These are phyloP conservation scores for Columbina picui DNA, from an alignment of 2,113 vertebrate species.

Conservation along the genomic window DNA sequence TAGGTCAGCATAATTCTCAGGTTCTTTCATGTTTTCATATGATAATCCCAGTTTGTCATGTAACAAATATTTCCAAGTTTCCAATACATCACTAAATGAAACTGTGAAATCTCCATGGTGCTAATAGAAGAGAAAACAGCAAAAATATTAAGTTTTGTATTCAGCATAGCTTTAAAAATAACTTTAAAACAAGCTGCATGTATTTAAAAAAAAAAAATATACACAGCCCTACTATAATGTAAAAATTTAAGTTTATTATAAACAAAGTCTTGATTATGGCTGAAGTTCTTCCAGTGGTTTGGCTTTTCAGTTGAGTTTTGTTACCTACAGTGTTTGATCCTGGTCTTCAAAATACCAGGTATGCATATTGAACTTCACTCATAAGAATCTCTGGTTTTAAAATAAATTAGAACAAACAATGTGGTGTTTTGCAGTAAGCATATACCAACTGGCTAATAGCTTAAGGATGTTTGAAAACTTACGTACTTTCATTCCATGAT, in stretches of 20 bases:
- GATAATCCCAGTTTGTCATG: constrained; percentile 86
- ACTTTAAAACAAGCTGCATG: neutral
- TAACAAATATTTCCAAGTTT: constrained; percentile 89
- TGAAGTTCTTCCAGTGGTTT: neutral
- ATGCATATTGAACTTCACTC: neutral
- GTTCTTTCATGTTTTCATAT: constrained; percentile 59
- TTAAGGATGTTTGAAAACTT: constrained; percentile 66
- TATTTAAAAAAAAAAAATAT: too few species aligned
- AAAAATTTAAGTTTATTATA: neutral
- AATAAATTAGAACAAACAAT: neutral
- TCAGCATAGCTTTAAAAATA: neutral
- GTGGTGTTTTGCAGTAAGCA: constrained; percentile 57
- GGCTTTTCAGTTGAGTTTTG: neutral
- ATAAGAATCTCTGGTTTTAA: constrained; percentile 33
- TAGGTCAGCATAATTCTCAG: constrained; percentile 83
- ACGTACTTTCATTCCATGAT: constrained; percentile 38
- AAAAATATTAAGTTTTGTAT: neutral
- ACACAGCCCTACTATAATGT: neutral
- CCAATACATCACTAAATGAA: constrained; percentile 87
- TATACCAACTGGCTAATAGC: constrained; percentile 48
- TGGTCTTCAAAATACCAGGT: neutral
- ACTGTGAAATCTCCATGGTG: constrained; percentile 84
- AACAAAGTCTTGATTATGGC: neutral
- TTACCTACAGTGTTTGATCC: neutral
- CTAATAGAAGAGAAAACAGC: constrained; percentile 66